These are phyloP conservation scores for Tonatia bakeri DNA, from an alignment of 2,113 vertebrate genomes.

Conservation along the genomic window DNA sequence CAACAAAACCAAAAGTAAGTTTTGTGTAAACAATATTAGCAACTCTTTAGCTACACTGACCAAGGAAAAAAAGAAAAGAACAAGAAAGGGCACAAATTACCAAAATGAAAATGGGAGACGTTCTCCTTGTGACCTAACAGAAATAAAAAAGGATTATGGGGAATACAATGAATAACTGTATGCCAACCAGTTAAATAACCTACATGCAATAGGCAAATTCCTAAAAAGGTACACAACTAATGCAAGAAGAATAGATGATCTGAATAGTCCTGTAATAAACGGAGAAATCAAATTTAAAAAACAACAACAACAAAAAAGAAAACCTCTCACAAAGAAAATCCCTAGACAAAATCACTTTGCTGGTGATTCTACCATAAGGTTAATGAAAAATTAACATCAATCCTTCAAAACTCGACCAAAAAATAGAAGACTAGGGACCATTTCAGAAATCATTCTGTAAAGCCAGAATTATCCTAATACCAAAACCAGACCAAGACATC, in stretches of 20 bases:
- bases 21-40: neutral
- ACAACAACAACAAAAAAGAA: neutral
- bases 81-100: neutral
- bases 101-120: neutral
- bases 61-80: neutral
- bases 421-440: neutral
- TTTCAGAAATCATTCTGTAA: neutral
- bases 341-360: neutral
- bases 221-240: neutral
- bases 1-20: neutral
- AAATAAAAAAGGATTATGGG: neutral
- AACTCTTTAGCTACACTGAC: neutral
- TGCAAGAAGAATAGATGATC: neutral
- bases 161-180: neutral
- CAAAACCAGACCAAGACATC: neutral
- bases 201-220: neutral
- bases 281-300: neutral
- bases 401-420: neutral
- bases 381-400: neutral
- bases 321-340: neutral
- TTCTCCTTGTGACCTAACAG: neutral
- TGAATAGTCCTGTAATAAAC: neutral
- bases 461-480: neutral
- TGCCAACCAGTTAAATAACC: neutral
- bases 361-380: neutral